Evolutionary conservation across 2,113 vertebrate genomes (phyloP), one percentile per base, ranked within the genome.

Genomic region (Canis aureus): DNA sequence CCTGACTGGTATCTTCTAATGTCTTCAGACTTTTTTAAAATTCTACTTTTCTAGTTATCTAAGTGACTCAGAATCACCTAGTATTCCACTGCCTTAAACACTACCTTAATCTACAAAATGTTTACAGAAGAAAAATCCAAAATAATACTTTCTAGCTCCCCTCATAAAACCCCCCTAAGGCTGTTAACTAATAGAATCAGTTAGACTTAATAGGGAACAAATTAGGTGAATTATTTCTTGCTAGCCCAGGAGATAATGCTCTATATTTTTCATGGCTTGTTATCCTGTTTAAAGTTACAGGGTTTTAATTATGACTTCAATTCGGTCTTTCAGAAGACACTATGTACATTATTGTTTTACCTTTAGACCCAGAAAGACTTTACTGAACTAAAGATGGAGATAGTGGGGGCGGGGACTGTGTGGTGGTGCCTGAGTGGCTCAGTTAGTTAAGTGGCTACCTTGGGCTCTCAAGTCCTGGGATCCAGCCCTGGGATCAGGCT

Each of bases 151-250:
- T 80, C 12, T 95, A 53, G 20, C 25, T 79, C 5, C 23, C 9
- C 12, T 96, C 19, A 16, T 4, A 43, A 22, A 53, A 69, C 89
- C 11, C 38, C 82, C 83, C 79, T 57, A 76, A 89, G 91, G 96
- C 96, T 92, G 2, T 89, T 93, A 97, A 97, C 67, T 95, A 97
- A 95, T 92, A 93, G 81, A 93, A 93, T 95, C 79, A 96, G 94
- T 97, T 97, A 95, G 74, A 82, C 82, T 95, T 98, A 97, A 97
- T 95, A 97, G 86, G 92, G 53, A 95, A 96, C 94, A 97, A 95
- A 98, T 97, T 93, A 96, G 93, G 89, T 97, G 93, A 97, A 97
- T 97, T 97, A 97, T 97, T 95, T 91, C 89, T 97, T 86, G 55
- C 73, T 92, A 89, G 62, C 71, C 85, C 79, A 96, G 82, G 53